Percentiles rank a stretch among this genome's conserved stretches.
phyloP scores from a whole-genome alignment of 1,140 invertebrate genomes.

The Pseudomyrmex gracilis region DNA sequence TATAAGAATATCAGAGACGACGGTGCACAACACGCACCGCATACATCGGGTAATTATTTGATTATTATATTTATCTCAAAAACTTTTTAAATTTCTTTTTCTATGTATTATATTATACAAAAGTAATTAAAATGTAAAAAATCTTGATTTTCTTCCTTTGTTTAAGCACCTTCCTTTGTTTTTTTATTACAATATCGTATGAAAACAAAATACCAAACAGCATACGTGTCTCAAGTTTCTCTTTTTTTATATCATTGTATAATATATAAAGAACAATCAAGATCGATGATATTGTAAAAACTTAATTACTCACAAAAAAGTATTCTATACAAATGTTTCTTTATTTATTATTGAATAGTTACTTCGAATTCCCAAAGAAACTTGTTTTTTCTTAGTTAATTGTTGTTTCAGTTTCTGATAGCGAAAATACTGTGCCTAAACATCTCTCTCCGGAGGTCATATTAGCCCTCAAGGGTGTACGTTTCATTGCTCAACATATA shows the following conservation, averaged over 20 bases:
- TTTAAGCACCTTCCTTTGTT: no score
- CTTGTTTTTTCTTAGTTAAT: slow-evolving; percentile 5
- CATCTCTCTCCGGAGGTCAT: slow-evolving; percentile 94
- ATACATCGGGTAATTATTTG: slow-evolving; percentile 86
- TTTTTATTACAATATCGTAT: no score
- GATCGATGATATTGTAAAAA: slow-evolving; percentile 4
- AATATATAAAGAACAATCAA: background rate
- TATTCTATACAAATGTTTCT: no score
- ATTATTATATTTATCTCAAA: background rate
- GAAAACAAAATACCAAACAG: no score
- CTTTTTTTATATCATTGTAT: background rate
- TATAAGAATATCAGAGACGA: slow-evolving; percentile 88
- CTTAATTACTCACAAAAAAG: background rate
- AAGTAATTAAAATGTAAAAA: no score
- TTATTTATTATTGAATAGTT: background rate
- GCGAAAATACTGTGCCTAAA: slow-evolving; percentile 92
- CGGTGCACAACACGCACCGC: slow-evolving; percentile 86
- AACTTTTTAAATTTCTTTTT: background rate
- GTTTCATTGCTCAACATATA: slow-evolving; percentile 98
- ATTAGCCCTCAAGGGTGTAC: slow-evolving; percentile 96
- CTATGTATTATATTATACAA: no score
- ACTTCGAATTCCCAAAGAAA: no score
- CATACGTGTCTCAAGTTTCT: no score
- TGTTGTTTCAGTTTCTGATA: slow-evolving; percentile 88
- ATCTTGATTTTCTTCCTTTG: no score